Percentiles rank a stretch among this genome's conserved stretches.
phyloP scores from a whole-genome alignment of 2,113 vertebrate species.

The Sylvietta virens region DNA sequence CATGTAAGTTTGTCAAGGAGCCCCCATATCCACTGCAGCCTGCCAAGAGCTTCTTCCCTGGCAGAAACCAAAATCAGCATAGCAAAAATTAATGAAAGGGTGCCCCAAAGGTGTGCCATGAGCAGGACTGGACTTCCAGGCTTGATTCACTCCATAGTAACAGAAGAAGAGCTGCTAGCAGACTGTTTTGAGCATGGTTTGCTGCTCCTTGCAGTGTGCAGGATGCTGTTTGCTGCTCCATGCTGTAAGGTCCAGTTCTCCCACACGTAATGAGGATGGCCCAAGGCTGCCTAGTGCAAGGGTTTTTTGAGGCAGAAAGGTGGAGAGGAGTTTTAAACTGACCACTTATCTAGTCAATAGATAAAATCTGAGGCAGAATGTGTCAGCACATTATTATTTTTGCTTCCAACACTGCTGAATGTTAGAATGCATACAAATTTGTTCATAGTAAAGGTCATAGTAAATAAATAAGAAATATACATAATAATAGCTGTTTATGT shows the following conservation, averaged over 20 bases:
- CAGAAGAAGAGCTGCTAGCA: background rate
- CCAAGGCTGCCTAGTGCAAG: background rate
- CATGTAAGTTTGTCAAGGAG: background rate
- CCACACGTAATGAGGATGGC: background rate
- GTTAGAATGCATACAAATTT: background rate
- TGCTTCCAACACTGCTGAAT: background rate
- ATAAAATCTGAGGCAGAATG: background rate
- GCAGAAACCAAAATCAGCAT: background rate
- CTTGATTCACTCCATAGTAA: background rate
- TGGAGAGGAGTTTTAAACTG: background rate
- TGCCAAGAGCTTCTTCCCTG: background rate
- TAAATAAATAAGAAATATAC: background rate
- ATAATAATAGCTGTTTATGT: background rate
- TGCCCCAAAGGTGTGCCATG: background rate
- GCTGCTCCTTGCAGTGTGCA: background rate
- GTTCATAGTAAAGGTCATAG: background rate
- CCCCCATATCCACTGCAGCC: background rate
- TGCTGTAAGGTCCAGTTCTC: background rate
- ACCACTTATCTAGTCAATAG: background rate
- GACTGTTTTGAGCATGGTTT: background rate
- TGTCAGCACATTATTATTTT: background rate
- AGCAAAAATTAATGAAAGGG: background rate
- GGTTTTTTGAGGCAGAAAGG: background rate
- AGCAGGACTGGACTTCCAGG: background rate
- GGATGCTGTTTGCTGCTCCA: too few species aligned